Evolutionary conservation across 2,797 vertebrate genomes (phyloP).

Genomic region (Bucorvus abyssinicus): DNA sequence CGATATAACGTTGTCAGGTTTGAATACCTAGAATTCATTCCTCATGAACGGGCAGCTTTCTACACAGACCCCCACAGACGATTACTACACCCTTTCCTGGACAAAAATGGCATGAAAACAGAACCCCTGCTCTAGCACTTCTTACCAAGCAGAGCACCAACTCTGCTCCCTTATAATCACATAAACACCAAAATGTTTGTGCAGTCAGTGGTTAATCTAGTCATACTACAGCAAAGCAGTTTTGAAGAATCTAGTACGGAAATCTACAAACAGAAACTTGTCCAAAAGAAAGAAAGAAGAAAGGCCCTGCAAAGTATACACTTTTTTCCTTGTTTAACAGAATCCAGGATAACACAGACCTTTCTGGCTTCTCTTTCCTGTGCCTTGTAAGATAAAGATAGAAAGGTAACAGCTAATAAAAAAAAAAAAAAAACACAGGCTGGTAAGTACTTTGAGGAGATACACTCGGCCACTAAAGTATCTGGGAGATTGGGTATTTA

Average conservation of each 20-base stretch:
- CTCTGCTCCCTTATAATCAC: background rate
- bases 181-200: fast-evolving
- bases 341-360: background rate
- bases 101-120: background rate
- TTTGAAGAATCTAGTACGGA: background rate
- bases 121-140: background rate
- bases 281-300: background rate
- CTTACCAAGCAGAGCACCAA: background rate
- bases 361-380: background rate
- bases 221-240: background rate
- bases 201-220: background rate
- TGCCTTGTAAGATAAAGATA: background rate
- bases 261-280: background rate
- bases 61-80: background rate
- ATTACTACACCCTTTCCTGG: background rate
- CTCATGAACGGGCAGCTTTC: background rate
- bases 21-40: background rate
- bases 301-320: background rate
- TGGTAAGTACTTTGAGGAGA: background rate
- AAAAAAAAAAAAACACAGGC: background rate
- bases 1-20: background rate
- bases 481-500: background rate
- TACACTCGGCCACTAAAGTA: background rate
- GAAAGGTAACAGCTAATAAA: background rate
- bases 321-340: background rate